Base-by-base conservation (phyloP, 2,797 vertebrate genomes). In the Strix occidentalis region DNA sequence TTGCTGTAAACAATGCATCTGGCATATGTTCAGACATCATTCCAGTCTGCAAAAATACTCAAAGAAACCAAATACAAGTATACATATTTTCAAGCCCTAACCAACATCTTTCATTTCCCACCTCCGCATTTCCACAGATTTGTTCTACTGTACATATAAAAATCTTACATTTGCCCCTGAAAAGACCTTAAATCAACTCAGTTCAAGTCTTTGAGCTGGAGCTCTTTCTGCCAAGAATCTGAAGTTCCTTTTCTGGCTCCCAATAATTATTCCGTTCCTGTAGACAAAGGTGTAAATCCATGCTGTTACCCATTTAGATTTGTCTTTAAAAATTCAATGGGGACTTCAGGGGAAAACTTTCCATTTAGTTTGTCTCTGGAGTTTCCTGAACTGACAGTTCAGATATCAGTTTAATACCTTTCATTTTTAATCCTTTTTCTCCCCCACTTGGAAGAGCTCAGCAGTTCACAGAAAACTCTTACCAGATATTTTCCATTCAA, bases 341-440 rank as follows among this genome's bases (percentile, higher is more conserved):
- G 77, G 84, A 85, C 84, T 94, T 97, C 75, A 84, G 53, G 1
- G 87, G 80, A 97, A 97, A 96, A 68, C 83, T 61, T 93, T 71
- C 89, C 95, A 97, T 97, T 97, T 83, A 69, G 71, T 92, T 91
- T 97, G 89, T 93, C 93, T 92, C 72, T 74, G 50, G 56, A 95
- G 90, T 96, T 96, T 94, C 79, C 87, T 96, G 94, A 88, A 71
- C 92, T 82, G 72, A 96, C 75, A 95, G 90, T 77, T 93, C 89
- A 97, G 97, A 93, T 46, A 93, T 69, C 24, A 65, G 66, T 95
- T 95, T 86, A 94, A 82, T 37, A 76, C 56, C 88, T 70, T 81
- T 94, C 37, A 90, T 61, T 97, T 96, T 95, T 96, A 86, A 95
- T 94, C 57, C 61, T 91, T 95, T 81, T 86, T 61, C 82, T 74